Conservation (phyloP, 2,888 invertebrate species). For the Cenopis cana region DNA sequence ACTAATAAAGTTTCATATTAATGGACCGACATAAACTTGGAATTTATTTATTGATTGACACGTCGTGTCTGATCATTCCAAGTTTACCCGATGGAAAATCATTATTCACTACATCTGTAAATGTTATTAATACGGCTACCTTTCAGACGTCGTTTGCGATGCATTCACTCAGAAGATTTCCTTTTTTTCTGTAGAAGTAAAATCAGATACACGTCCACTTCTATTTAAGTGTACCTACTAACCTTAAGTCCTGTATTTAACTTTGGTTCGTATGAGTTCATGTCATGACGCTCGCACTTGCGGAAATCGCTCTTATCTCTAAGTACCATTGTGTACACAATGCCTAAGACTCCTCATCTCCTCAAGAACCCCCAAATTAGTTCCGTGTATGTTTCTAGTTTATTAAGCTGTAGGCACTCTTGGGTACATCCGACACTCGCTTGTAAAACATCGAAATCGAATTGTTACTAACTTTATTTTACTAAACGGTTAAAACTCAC, state of each 20-base stretch:
- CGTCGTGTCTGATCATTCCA: no score
- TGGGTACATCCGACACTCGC: background rate
- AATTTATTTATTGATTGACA: no score
- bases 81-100: no score
- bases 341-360: background rate
- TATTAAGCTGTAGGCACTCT: background rate
- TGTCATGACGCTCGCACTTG: background rate
- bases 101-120: no score
- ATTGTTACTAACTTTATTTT: slow-evolving; percentile 10
- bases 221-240: background rate
- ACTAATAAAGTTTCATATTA: no score
- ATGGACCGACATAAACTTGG: no score
- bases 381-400: slow-evolving; percentile 1
- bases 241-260: background rate
- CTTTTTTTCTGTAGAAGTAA: background rate
- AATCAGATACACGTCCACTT: background rate
- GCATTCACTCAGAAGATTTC: background rate
- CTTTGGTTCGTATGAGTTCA: background rate
- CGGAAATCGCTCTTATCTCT: background rate
- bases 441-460: slow-evolving; percentile 25
- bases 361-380: background rate
- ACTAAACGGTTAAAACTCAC: no score
- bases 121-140: background rate
- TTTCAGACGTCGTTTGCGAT: background rate
- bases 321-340: background rate